Evolutionary conservation across 2,113 vertebrate species (phyloP).

Genomic region (Macquaria ambigua): DNA sequence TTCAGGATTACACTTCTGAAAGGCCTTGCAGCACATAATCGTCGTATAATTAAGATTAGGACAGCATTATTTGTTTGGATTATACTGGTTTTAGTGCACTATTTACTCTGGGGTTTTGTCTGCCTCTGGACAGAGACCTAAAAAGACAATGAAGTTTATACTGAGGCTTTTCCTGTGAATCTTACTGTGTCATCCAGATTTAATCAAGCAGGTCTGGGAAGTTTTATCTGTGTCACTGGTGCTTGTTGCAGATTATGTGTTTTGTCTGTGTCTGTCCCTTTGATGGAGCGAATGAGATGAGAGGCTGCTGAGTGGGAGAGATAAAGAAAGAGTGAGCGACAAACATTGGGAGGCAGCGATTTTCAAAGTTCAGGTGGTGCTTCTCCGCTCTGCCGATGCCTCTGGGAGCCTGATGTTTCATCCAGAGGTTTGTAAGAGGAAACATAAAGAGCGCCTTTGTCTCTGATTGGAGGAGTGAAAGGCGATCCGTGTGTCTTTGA

Average conservation of each 20-base stretch:
- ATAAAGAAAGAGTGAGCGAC: neutral
- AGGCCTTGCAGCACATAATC: neutral
- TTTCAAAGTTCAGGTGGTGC: constrained; percentile 45
- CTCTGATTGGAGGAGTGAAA: constrained; percentile 63
- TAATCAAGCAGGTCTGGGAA: constrained; percentile 31
- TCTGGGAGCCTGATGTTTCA: constrained; percentile 46
- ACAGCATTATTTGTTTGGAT: constrained; percentile 11
- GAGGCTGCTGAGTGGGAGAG: neutral
- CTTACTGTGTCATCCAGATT: constrained; percentile 47
- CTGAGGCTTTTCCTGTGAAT: neutral
- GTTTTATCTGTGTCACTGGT: constrained; percentile 39
- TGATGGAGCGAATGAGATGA: neutral
- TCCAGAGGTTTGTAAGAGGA: constrained; percentile 32
- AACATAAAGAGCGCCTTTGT: constrained; percentile 75
- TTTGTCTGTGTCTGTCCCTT: constrained; percentile 44
- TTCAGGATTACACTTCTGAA: neutral
- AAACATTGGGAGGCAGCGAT: neutral
- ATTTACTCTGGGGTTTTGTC: constrained; percentile 12
- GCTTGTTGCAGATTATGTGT: constrained; percentile 52
- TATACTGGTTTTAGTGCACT: neutral
- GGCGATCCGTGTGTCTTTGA: constrained; percentile 67
- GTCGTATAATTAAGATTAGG: neutral
- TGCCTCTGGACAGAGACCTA: neutral
- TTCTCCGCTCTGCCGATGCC: constrained; percentile 16
- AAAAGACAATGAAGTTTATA: constrained; percentile 4